Base-by-base conservation (phyloP, 1,140 invertebrate genomes). In the Bombus terrestris region DNA sequence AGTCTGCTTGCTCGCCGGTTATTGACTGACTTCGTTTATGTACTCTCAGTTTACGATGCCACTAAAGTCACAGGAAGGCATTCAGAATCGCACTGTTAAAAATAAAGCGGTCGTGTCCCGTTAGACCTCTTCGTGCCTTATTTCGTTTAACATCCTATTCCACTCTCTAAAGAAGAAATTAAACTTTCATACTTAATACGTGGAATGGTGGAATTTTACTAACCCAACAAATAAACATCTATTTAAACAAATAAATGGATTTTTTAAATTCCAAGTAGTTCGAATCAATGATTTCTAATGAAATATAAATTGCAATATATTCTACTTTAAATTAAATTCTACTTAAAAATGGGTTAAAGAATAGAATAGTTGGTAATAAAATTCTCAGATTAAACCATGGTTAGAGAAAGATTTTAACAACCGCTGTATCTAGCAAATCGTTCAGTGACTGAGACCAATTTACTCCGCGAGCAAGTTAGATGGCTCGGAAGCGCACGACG, bases 21-120 rank as follows among this genome's bases (percentile, higher is more conserved):
- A 95, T 95, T 95, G 94, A 95, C 94, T 94, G 86, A 92, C 91
- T 92, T 94, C 91, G 91, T 94, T 95, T 95, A 95, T 94, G 89
- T 93, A 94, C 92, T 94, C 90, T 86, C 89, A 62, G 90, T 95
- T 95, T 95, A 95, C 86, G 94, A 93, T 83, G 89, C 88, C 71
- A 94, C 89, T 95, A 95, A 95, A 95, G 84, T 93, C 88, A 43
- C 84, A 37, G 86, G 83, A 92, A 90, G 87, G 87, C 85, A 81
- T 86, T 81, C 69, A 32, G 87, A 83, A 85, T 74, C 72, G 81
- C 68, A 82, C 85, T 82, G 83, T 92, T 91, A 90, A 93, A 94
- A 93, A 93, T 92, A 92, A 94, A 93, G 89, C 76, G 66, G 47
- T 32, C 39, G 66, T 72, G 39, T 79, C 53, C 68, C 41, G 83